Evolutionary conservation across 2,888 invertebrate species (phyloP), one percentile per base, ranked within the genome.

Genomic region (Pseudolycoriella hygida): DNA sequence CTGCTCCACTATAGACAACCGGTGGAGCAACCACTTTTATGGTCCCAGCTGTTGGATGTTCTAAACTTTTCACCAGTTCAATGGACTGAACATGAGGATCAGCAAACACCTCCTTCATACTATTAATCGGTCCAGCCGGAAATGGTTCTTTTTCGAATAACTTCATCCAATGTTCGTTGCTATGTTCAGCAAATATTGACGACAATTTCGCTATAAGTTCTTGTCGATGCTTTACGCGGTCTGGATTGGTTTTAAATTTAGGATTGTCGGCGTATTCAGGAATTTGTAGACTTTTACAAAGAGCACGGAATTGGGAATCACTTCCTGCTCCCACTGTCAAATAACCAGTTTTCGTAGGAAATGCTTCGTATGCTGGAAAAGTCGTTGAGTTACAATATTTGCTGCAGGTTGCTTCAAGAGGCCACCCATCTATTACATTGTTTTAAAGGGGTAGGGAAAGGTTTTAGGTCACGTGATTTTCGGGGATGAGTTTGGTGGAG

Each of bases 91-190:
- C 76, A 64, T 96, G 96, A 2, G 81, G 80, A 68, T 96, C 90
- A 43, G 77, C 71, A 61, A 96, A 96, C 0, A 86, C 87, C 64
- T 88, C 77, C 50, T 74, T 66, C 63, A 96, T 77, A 38, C 72
- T 78, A 66, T 97, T 96, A 3, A 97, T 77, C 0, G 92, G 90
- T 0, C 92, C 94, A 56, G 80, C 83, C 0, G 96, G 90, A 60
- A 93, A 88, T 2, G 79, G 68, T 1, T 79, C 76, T 15, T 74
- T 74, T 46, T 80, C 73, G 54, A 96, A 82, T 37, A 76, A 57
- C 1, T 60, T 53, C 49, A 73, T 63, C 93, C 93, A 94, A 56
- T 87, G 77, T 19, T 71, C 67, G 43, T 77, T 82, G 0, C 77
- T 74, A 58, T 82, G 80, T 0, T 64, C 67, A n/a, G 60, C 55